Evolutionary conservation across 2,888 invertebrate genomes (phyloP).

Genomic region (Pogonocherus hispidulus): DNA sequence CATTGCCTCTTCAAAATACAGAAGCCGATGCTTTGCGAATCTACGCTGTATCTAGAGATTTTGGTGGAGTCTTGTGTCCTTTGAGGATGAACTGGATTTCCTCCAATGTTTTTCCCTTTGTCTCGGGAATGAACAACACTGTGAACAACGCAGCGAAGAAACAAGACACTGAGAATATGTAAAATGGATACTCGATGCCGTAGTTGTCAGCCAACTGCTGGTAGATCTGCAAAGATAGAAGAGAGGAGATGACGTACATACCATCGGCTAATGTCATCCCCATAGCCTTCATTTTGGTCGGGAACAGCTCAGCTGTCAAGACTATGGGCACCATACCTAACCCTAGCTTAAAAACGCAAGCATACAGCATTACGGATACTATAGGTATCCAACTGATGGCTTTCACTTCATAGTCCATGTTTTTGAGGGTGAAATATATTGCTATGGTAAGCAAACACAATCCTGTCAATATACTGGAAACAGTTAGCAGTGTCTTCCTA

Average conservation of each 20-base stretch:
- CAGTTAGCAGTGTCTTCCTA: slow-evolving; percentile 57
- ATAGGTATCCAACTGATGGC: slow-evolving; percentile 56
- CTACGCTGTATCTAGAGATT: slow-evolving; percentile 5
- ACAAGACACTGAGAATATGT: slow-evolving; percentile 61
- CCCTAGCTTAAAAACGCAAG: slow-evolving; percentile 62
- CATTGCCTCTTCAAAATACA: too few relatives aligned
- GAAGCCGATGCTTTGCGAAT: not conserved
- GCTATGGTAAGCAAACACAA: slow-evolving; percentile 60
- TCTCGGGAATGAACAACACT: slow-evolving; percentile 62
- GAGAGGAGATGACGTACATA: slow-evolving; percentile 61
- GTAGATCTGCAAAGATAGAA: slow-evolving; percentile 62
- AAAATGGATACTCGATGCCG: slow-evolving; percentile 64
- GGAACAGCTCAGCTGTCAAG: slow-evolving; percentile 65
- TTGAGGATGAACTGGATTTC: slow-evolving; percentile 65
- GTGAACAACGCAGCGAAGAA: slow-evolving; percentile 62
- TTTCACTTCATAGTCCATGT: slow-evolving; percentile 52
- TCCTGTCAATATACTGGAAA: slow-evolving; percentile 60
- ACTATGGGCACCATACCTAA: slow-evolving; percentile 66
- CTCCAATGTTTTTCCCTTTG: slow-evolving; percentile 64
- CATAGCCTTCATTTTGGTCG: slow-evolving; percentile 65
- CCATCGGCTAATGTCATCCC: slow-evolving; percentile 65
- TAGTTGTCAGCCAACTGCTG: slow-evolving; percentile 53
- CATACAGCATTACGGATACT: slow-evolving; percentile 63
- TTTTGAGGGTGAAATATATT: slow-evolving; percentile 61
- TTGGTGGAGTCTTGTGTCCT: slow-evolving; percentile 44